Evolutionary conservation across 2,797 vertebrate genomes (phyloP).

Genomic region (Pipistrellus kuhlii): DNA sequence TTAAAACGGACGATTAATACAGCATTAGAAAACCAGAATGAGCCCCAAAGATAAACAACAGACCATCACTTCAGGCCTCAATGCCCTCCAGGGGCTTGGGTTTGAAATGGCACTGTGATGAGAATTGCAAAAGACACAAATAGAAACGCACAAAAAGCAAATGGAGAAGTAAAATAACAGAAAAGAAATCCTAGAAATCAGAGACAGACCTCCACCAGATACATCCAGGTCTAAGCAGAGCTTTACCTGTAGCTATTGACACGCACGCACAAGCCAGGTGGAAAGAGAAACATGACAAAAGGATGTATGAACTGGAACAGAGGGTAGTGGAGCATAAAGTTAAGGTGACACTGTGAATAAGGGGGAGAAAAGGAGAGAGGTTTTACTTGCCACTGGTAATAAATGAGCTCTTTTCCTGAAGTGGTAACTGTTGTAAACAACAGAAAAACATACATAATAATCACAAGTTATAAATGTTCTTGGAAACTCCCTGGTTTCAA

Average conservation of each 20-base stretch:
- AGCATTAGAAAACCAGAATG: constrained; percentile 1
- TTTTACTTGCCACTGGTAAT: constrained; percentile 14
- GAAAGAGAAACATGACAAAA: background rate
- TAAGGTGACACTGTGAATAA: constrained; percentile 11
- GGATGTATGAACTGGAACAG: background rate
- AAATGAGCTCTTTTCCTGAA: constrained; percentile 66
- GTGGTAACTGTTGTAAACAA: constrained; percentile 68
- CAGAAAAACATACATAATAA: constrained; percentile 76
- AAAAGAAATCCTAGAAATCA: constrained; percentile 33
- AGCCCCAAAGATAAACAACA: background rate
- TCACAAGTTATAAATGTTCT: constrained; percentile 75
- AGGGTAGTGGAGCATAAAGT: background rate
- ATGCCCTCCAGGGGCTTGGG: background rate
- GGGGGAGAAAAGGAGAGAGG: background rate
- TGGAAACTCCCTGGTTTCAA: constrained; percentile 77
- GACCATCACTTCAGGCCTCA: background rate
- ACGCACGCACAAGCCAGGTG: background rate
- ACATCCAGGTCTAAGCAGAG: background rate
- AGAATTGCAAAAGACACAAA: constrained; percentile 15
- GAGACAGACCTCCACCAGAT: background rate
- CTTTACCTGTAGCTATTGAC: background rate
- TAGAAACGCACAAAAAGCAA: constrained; percentile 30
- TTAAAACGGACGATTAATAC: background rate
- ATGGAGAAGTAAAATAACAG: constrained; percentile 18
- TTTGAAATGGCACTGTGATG: background rate